These are phyloP conservation scores for Pyrgilauda ruficollis DNA, from an alignment of 2,113 vertebrate species.

Conservation along the genomic window DNA sequence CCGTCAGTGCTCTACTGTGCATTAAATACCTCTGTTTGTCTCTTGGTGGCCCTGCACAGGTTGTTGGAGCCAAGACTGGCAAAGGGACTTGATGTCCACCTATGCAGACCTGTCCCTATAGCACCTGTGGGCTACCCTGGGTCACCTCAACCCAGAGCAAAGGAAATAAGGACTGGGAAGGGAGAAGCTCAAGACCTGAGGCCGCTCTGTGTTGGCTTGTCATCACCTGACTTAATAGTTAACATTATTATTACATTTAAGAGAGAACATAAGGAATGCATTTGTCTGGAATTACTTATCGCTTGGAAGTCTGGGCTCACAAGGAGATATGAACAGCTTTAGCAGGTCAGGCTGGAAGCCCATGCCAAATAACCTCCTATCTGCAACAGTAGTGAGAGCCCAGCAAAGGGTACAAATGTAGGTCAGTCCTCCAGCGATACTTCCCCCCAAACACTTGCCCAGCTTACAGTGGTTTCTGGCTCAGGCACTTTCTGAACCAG, in stretches of 20 bases:
- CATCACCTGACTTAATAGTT: constrained; percentile 51
- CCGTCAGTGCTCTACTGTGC: neutral
- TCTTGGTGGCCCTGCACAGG: neutral
- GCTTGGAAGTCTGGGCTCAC: neutral
- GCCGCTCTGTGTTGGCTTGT: neutral
- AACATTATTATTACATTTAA: constrained; percentile 29
- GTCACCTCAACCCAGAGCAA: neutral
- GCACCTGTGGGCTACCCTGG: neutral
- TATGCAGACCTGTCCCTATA: accelerated
- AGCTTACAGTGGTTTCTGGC: constrained; percentile 18
- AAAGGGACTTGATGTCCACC: neutral
- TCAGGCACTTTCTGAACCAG: constrained; percentile 7
- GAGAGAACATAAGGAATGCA: constrained; percentile 46
- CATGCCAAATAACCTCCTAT: constrained; percentile 3
- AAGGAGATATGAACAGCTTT: constrained; percentile 17
- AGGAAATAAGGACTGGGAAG: neutral
- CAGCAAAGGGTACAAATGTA: neutral
- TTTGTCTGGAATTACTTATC: constrained; percentile 62
- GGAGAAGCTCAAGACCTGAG: neutral
- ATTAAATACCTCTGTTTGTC: too few relatives aligned
- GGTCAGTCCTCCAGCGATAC: neutral
- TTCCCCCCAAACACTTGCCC: neutral
- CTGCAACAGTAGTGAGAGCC: neutral
- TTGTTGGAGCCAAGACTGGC: neutral
- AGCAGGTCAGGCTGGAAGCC: neutral